Conservation (phyloP, 2,888 invertebrate genomes). For the Furcula furcula region DNA sequence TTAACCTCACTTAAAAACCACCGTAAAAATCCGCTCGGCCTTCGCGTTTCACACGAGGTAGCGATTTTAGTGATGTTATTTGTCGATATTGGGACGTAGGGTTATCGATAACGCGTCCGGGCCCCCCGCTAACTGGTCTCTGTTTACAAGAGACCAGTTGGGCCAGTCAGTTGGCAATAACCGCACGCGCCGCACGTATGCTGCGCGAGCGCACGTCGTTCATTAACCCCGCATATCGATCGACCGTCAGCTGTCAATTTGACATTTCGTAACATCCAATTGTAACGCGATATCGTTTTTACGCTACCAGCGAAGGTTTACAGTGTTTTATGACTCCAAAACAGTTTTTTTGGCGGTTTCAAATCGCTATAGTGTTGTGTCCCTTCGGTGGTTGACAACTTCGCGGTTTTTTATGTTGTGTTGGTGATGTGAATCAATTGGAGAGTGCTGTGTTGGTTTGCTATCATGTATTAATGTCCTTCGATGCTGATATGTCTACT, state of each 20-base stretch:
- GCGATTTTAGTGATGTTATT: slow-evolving; percentile 49
- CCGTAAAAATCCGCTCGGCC: slow-evolving; percentile 35
- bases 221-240: slow-evolving; percentile 58
- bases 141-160: slow-evolving; percentile 38
- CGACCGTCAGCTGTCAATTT: slow-evolving; percentile 68
- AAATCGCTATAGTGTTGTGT: slow-evolving; percentile 48
- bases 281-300: slow-evolving; percentile 33
- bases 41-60: slow-evolving; percentile 41
- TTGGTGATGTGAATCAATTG: slow-evolving; percentile 60
- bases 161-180: slow-evolving; percentile 56
- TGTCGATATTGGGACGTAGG: slow-evolving; percentile 43
- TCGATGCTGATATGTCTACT: slow-evolving; percentile 73
- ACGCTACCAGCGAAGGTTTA: slow-evolving; percentile 25
- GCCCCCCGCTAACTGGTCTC: slow-evolving; percentile 54
- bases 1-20: slow-evolving; percentile 31
- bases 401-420: slow-evolving; percentile 44
- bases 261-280: slow-evolving; percentile 62
- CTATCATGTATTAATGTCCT: slow-evolving; percentile 72
- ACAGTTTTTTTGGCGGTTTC: slow-evolving; percentile 31
- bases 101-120: slow-evolving; percentile 65
- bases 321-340: slow-evolving; percentile 10
- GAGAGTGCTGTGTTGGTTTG: slow-evolving; percentile 53
- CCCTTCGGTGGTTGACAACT: slow-evolving; percentile 33
- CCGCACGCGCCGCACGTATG: slow-evolving; percentile 58
- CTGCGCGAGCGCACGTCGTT: slow-evolving; percentile 47